Percentiles rank a stretch among this genome's conserved stretches.
Evolutionary conservation across 2,888 invertebrate species (phyloP).

Genomic region (Portevinia maculata): DNA sequence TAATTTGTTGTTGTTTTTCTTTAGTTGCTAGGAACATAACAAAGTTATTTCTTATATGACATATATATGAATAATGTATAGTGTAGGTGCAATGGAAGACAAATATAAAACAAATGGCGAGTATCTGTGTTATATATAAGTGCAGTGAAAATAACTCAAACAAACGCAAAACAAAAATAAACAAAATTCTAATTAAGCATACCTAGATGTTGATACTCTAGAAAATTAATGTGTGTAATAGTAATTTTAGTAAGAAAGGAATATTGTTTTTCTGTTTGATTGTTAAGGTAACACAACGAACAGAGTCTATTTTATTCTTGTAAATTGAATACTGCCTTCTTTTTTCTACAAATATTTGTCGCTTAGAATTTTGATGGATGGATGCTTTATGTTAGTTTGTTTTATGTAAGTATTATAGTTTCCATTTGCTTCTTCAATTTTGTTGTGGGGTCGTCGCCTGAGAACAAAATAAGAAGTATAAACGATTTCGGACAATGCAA

Average conservation of each 20-base stretch:
- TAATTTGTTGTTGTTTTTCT: slow-evolving; percentile 18
- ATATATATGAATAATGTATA: slow-evolving; percentile 37
- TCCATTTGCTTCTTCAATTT: too few species aligned
- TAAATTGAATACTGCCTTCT: too few species aligned
- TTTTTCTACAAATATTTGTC: too few species aligned
- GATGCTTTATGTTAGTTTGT: too few species aligned
- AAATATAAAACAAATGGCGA: slow-evolving; percentile 38
- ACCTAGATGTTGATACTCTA: neutral
- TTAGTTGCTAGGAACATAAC: slow-evolving; percentile 11
- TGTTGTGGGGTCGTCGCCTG: too few species aligned
- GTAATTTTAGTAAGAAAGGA: slow-evolving; percentile 5
- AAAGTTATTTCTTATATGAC: neutral
- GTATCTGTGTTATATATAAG: slow-evolving; percentile 70
- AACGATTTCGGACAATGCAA: too few species aligned
- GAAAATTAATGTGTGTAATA: neutral
- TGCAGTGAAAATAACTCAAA: slow-evolving; percentile 15
- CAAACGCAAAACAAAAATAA: slow-evolving; percentile 1
- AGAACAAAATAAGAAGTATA: too few species aligned
- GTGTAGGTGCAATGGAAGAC: slow-evolving; percentile 10
- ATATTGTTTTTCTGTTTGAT: neutral
- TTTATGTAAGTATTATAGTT: too few species aligned
- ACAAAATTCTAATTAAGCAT: neutral
- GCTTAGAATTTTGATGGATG: too few species aligned
- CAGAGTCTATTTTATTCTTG: too few species aligned
- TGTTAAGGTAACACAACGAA: too few species aligned